phyloP scores from a whole-genome alignment of 2,113 vertebrate species.

The Syngnathus typhle region DNA sequence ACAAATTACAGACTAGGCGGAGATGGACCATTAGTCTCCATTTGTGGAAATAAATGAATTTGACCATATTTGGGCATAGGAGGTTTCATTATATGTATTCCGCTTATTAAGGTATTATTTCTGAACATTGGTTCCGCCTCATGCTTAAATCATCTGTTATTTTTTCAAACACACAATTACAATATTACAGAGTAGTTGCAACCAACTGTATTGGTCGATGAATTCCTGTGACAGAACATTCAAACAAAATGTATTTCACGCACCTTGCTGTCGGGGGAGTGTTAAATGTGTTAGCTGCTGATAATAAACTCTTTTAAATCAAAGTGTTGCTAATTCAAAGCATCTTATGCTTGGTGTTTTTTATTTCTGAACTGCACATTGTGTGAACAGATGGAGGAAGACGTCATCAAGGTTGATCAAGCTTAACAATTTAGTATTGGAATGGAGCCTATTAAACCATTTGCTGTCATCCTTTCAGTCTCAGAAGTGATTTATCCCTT shows the following conservation, averaged over 20 bases:
- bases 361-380: constrained; percentile 20
- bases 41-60: no score
- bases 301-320: neutral
- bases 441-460: constrained; percentile 25
- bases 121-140: neutral
- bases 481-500: constrained; percentile 35
- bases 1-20: no score
- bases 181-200: neutral
- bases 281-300: neutral
- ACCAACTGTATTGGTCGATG: neutral
- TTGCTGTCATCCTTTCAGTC: constrained; percentile 22
- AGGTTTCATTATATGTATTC: neutral
- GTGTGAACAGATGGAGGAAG: constrained; percentile 34
- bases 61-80: no score
- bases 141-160: neutral
- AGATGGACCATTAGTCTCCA: no score
- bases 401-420: constrained; percentile 34
- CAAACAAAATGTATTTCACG: neutral
- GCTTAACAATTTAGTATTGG: constrained; percentile 21
- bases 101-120: neutral
- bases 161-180: neutral
- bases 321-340: neutral
- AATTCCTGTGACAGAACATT: neutral
- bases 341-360: neutral
- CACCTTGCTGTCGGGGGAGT: neutral